phyloP scores from a whole-genome alignment of 2,888 invertebrate genomes.

The Lagria hirta region DNA sequence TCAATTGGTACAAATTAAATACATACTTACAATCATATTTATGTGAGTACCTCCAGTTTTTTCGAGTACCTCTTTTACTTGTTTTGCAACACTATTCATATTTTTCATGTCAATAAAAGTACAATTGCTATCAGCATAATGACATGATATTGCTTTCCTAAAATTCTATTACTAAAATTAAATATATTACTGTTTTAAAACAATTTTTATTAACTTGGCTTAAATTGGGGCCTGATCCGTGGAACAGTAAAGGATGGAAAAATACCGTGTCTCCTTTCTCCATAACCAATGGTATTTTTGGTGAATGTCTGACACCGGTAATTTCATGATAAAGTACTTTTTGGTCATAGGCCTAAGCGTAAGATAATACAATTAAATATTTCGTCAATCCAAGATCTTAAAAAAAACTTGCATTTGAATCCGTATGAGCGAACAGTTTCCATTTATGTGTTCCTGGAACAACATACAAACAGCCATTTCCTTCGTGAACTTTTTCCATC shows the following conservation, averaged over 20 bases:
- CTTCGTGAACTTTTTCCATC: constrained; percentile 69
- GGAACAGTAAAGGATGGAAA: constrained; percentile 84
- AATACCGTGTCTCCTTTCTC: constrained; percentile 84
- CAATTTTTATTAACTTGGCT: constrained; percentile 64
- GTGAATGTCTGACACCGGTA: constrained; percentile 51
- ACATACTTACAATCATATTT: too few species aligned
- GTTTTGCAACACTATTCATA: constrained; percentile 60
- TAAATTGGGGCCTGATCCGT: constrained; percentile 80
- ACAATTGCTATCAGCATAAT: constrained; percentile 74
- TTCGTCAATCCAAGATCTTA: too few species aligned
- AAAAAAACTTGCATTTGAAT: constrained; percentile 62
- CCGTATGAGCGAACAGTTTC: constrained; percentile 66
- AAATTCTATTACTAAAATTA: constrained; percentile 56
- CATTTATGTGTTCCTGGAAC: constrained; percentile 75
- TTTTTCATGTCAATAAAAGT: constrained; percentile 68
- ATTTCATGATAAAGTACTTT: constrained; percentile 74
- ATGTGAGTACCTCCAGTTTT: too few species aligned
- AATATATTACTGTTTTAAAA: too few species aligned
- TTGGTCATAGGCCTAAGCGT: too few species aligned
- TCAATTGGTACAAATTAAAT: too few species aligned
- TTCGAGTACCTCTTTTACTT: too few species aligned
- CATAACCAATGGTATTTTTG: constrained; percentile 71
- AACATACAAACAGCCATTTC: constrained; percentile 82
- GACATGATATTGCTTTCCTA: constrained; percentile 80
- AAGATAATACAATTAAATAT: too few species aligned